Evolutionary conservation across 1,140 invertebrate species (phyloP), one percentile per base, ranked within the genome.

Genomic region (Sitodiplosis mosellana): DNA sequence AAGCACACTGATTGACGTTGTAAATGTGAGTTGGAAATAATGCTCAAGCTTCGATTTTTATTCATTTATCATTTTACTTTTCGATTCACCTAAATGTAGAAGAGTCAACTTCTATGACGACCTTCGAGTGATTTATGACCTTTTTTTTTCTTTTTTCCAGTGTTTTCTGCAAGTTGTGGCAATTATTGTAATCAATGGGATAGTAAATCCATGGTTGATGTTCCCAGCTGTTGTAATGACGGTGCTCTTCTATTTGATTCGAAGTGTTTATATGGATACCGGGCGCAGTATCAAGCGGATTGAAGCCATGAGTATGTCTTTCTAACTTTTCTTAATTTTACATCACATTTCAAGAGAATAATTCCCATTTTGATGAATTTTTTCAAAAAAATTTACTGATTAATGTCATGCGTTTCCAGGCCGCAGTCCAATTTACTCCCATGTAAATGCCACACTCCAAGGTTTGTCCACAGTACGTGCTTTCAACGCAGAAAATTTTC

Each of bases 201-300:
- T 69, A 1, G 61, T 74, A 2, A 72, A 74, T 54, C 66, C 63
- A 7, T 72, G 63, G 59, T 56, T 76, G 2, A 40, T 70, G 1
- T 33, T 67, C 11, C 68, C 74, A 4, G 66, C 81, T n/a, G 52
- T 78, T 1, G 56, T 85, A 11, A 68, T 92, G 19, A 72, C 71
- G 1, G 52, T 74, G 1, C 49, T 84, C 7, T 80, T 87, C 54
- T 71, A 74, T 48, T 57, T 78, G n/a, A 70, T 89, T 37, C 64
- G 84, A 50, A 67, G 65, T 48, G 70, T 87, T 48, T 94, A 88
- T 63, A 66, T 93, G 7, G 64, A 68, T 43, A 87, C 83, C 8
- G 84, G 84, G n/a, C 67, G 86, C 46, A 80, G 80, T 60, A 60
- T 91, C 2, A 91, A 91, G 63, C 70, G 87, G 52, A 67, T 91